Evolutionary conservation across 2,113 vertebrate genomes (phyloP).

Genomic region (Raja brachyura): DNA sequence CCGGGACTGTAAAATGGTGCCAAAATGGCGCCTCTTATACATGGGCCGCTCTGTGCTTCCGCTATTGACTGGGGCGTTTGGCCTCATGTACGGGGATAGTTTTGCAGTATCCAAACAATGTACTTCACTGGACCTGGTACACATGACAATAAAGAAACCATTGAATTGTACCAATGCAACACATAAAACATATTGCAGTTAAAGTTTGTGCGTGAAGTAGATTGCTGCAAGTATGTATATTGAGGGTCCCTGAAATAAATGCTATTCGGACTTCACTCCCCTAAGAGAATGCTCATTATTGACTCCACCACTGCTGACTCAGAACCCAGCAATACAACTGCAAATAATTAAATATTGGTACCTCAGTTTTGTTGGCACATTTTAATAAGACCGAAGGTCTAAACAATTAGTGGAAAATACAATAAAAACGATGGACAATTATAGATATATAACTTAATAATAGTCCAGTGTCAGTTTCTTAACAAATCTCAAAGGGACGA

Average conservation of each 20-base stretch:
- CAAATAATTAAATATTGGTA: not conserved
- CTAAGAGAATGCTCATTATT: not conserved
- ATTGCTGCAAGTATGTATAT: not conserved
- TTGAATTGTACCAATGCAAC: not conserved
- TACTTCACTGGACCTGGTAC: no score
- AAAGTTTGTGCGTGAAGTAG: not conserved
- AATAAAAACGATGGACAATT: not conserved
- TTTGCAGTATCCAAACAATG: not conserved
- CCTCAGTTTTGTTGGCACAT: not conserved
- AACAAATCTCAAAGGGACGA: not conserved
- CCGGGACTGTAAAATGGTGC: no score
- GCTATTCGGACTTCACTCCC: not conserved
- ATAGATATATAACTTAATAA: not conserved
- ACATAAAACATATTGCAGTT: not conserved
- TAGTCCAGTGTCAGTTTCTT: not conserved
- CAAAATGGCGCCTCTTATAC: no score
- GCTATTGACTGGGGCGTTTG: no score
- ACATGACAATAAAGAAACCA: no score
- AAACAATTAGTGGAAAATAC: not conserved
- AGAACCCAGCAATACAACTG: not conserved
- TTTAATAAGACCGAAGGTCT: not conserved
- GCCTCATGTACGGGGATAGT: not conserved
- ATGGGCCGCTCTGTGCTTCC: no score
- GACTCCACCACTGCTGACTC: not conserved
- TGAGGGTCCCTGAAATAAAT: not conserved